A percentile compares a stretch with the other conserved stretches of the same genome.
These are phyloP conservation scores for Onychomys leucogaster DNA, from an alignment of 2,797 vertebrate genomes.

Conservation along the genomic window DNA sequence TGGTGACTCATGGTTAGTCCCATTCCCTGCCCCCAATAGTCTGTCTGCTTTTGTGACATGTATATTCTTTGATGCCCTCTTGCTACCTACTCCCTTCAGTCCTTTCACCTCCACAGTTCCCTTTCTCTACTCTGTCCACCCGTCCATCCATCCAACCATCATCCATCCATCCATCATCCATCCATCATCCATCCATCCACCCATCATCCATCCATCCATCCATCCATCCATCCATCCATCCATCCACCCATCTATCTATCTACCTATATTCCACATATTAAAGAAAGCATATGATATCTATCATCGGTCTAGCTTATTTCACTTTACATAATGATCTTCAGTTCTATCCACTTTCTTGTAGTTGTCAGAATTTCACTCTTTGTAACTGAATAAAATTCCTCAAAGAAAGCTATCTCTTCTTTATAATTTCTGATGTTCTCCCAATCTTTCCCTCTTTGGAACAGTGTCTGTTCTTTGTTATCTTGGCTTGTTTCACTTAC, in stretches of 20 bases:
- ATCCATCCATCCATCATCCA: too few species aligned
- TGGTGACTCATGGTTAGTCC: not conserved
- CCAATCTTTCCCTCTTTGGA: not conserved
- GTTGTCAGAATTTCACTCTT: not conserved
- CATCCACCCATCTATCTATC: not conserved
- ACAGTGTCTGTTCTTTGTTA: not conserved
- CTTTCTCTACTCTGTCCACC: not conserved
- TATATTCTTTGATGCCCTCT: not conserved
- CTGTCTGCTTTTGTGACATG: not conserved
- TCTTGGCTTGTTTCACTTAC: not conserved
- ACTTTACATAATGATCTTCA: not conserved
- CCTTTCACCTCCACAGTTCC: not conserved
- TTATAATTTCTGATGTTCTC: not conserved
- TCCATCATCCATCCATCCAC: too few species aligned
- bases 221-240: too few species aligned
- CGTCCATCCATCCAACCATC: too few species aligned
- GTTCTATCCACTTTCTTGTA: not conserved
- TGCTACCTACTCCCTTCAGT: not conserved
- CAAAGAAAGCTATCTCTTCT: not conserved
- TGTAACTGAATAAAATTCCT: not conserved
- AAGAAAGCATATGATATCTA: not conserved
- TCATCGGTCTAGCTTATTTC: not conserved
- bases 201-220: not conserved
- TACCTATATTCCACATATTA: not conserved
- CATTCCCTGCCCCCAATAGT: not conserved